These are phyloP conservation scores for Aplochiton taeniatus DNA, from an alignment of 2,797 vertebrate species.

Conservation along the genomic window DNA sequence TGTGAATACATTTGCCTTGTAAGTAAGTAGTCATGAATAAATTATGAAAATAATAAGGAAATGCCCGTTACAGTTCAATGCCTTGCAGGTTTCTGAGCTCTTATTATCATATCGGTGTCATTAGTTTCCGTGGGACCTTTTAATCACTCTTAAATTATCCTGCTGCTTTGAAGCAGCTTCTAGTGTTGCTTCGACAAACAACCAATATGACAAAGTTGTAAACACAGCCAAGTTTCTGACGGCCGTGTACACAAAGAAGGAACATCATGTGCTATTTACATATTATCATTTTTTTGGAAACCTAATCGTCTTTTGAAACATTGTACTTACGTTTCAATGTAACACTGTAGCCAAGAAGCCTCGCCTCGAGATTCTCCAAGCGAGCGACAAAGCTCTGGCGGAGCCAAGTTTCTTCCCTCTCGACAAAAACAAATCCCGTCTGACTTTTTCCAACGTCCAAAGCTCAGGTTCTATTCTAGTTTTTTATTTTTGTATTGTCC, in stretches of 20 bases:
- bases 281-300: background rate
- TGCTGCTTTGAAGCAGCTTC: background rate
- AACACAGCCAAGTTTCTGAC: background rate
- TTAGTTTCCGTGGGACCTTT: background rate
- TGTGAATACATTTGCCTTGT: too few species aligned
- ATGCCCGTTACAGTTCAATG: too few species aligned
- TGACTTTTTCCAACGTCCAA: conserved; percentile 3
- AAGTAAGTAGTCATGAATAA: too few species aligned
- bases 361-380: conserved; percentile 20
- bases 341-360: conserved; percentile 2
- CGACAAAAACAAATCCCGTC: background rate
- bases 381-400: conserved; percentile 29
- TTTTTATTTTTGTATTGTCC: background rate
- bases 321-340: conserved; percentile 26
- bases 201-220: conserved; percentile 9
- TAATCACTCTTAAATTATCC: background rate
- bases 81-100: too few species aligned
- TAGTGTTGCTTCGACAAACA: background rate
- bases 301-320: background rate
- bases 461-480: background rate
- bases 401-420: conserved; percentile 47
- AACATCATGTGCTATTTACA: background rate
- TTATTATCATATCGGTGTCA: too few species aligned
- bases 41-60: too few species aligned
- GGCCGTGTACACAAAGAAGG: background rate